Evolutionary conservation across 2,797 vertebrate species (phyloP).

Genomic region (Caiman crocodilus): DNA sequence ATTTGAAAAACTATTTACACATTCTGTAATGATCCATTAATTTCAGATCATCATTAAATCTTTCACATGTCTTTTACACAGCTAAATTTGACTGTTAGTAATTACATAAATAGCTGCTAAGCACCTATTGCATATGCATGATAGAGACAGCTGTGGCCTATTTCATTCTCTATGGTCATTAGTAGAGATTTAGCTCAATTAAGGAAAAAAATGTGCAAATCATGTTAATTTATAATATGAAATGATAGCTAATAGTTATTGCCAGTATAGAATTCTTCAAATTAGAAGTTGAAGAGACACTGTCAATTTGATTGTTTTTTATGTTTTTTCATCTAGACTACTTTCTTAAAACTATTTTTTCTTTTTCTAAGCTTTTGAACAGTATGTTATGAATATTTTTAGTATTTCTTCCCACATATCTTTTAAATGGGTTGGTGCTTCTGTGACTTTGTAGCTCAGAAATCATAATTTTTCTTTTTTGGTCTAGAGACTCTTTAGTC

Average conservation of each 20-base stretch:
- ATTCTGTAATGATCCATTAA: conserved; percentile 11
- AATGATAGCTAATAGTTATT: not conserved
- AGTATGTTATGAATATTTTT: not conserved
- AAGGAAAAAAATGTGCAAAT: not conserved
- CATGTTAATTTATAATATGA: conserved; percentile 8
- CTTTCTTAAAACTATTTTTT: no score
- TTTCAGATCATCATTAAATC: conserved; percentile 51
- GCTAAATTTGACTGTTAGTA: conserved; percentile 32
- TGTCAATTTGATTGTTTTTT: not conserved
- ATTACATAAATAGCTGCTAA: conserved; percentile 48
- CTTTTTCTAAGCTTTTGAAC: not conserved
- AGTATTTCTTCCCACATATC: not conserved
- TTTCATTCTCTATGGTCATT: conserved; percentile 28
- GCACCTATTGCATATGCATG: conserved; percentile 33
- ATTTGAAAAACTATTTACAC: conserved; percentile 17
- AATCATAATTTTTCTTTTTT: not conserved
- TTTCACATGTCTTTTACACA: conserved; percentile 60
- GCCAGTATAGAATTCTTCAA: not conserved
- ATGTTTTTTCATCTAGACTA: not conserved
- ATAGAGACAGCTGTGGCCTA: conserved; percentile 37
- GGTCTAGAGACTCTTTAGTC: not conserved
- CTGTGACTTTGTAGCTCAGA: not conserved
- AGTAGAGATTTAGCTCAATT: conserved; percentile 27
- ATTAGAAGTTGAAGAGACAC: not conserved
- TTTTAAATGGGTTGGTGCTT: not conserved